Conservation (phyloP, 2,797 vertebrate species). For the Adelosebastes latens region DNA sequence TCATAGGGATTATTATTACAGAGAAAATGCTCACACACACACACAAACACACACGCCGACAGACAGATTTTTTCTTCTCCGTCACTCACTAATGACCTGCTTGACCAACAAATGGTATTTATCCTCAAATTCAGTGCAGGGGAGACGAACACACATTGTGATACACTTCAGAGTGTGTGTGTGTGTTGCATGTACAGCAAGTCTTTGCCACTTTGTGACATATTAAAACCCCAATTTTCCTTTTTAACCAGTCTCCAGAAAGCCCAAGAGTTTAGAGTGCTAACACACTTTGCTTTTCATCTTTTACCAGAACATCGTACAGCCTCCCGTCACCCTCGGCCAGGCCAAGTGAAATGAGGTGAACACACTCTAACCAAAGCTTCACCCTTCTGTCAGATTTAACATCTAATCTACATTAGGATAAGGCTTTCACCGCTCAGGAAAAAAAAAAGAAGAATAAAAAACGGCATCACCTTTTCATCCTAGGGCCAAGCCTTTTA, state of each 20-base stretch:
- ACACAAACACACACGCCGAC: conserved; percentile 18
- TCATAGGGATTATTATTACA: conserved; percentile 94
- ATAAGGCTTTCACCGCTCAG: conserved; percentile 75
- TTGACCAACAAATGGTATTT: conserved; percentile 75
- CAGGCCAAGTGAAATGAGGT: conserved; percentile 69
- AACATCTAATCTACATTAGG: conserved; percentile 84
- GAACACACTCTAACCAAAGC: conserved; percentile 66
- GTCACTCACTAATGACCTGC: conserved; percentile 74
- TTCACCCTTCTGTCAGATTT: conserved; percentile 76
- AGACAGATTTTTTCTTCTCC: conserved; percentile 58
- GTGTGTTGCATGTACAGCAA: background rate
- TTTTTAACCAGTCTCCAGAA: background rate
- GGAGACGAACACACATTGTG: conserved; percentile 33
- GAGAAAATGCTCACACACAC: conserved; percentile 44
- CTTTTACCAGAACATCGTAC: background rate
- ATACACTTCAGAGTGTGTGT: conserved; percentile 24
- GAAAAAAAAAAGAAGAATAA: conserved; percentile 57
- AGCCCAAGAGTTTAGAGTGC: background rate
- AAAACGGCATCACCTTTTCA: conserved; percentile 78
- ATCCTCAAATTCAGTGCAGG: conserved; percentile 51
- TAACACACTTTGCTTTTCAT: background rate
- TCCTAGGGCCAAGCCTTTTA: conserved; percentile 75
- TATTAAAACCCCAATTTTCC: background rate
- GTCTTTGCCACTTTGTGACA: background rate
- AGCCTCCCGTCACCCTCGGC: conserved; percentile 28